These are phyloP conservation scores for Agrotis ipsilon DNA, from an alignment of 2,888 invertebrate genomes.

Conservation along the genomic window DNA sequence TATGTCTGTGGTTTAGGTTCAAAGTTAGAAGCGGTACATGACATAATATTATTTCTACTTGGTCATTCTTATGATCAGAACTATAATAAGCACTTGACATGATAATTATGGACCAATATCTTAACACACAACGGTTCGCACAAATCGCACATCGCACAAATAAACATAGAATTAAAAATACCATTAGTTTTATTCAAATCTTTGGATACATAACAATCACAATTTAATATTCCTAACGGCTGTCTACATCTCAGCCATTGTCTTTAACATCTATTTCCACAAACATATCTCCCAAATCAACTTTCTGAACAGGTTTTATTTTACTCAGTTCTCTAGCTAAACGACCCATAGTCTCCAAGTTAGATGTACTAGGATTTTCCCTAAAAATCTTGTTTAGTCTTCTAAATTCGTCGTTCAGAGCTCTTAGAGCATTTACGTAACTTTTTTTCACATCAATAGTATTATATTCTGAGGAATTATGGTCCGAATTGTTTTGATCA, in stretches of 20 bases:
- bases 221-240: constrained; percentile 8
- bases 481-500: not conserved
- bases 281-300: constrained; percentile 36
- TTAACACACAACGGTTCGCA: too few relatives aligned
- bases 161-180: too few relatives aligned
- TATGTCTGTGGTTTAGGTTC: too few relatives aligned
- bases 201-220: constrained; percentile 7
- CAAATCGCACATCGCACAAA: too few relatives aligned
- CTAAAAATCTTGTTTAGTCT: constrained; percentile 69
- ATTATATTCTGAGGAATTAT: not conserved
- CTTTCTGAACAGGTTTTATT: constrained; percentile 63
- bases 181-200: not conserved
- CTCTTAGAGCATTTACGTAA: constrained; percentile 54
- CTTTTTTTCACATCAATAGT: constrained; percentile 12
- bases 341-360: constrained; percentile 68
- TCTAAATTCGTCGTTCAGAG: constrained; percentile 69
- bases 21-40: too few relatives aligned
- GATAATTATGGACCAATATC: too few relatives aligned
- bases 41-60: too few relatives aligned
- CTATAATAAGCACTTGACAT: too few relatives aligned
- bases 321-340: constrained; percentile 68
- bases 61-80: too few relatives aligned
- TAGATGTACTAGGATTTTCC: constrained; percentile 67
- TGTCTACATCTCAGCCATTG: constrained; percentile 6
- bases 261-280: constrained; percentile 14